Evolutionary conservation across 2,888 invertebrate genomes (phyloP).

Genomic region (Barypeithes pellucidus): DNA sequence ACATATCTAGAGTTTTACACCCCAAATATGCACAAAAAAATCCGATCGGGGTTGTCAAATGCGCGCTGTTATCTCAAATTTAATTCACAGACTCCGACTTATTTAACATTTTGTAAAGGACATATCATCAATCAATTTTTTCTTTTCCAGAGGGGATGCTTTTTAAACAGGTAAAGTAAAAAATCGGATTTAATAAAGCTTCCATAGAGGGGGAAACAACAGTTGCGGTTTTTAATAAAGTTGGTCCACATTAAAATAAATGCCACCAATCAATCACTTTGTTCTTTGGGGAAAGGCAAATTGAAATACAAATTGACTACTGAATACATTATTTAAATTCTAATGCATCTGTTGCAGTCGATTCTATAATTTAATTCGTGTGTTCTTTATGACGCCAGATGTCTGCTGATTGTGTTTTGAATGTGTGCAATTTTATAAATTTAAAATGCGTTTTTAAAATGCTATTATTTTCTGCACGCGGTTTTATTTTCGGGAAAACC

Average conservation of each 20-base stretch:
- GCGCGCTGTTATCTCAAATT: neutral
- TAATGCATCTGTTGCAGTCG: slow-evolving; percentile 49
- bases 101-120: slow-evolving; percentile 21
- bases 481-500: too few relatives aligned
- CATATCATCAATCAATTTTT: slow-evolving; percentile 36
- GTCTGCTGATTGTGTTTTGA: slow-evolving; percentile 29
- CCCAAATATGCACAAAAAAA: neutral
- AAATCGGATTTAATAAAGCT: slow-evolving; percentile 42
- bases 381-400: slow-evolving; percentile 45
- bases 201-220: slow-evolving; percentile 28
- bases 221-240: slow-evolving; percentile 51
- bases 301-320: slow-evolving; percentile 41
- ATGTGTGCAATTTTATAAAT: neutral
- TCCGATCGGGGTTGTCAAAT: slow-evolving; percentile 4
- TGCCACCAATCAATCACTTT: slow-evolving; percentile 49
- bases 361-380: slow-evolving; percentile 44
- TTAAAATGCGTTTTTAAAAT: neutral
- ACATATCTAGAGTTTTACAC: neutral
- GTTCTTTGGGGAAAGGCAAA: slow-evolving; percentile 33
- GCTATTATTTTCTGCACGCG: neutral
- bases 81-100: slow-evolving; percentile 8
- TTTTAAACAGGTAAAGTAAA: slow-evolving; percentile 35
- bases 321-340: slow-evolving; percentile 49
- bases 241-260: slow-evolving; percentile 45
- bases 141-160: slow-evolving; percentile 8